These are phyloP conservation scores for Rhadina sibilatrix DNA, from an alignment of 2,113 vertebrate species.

Conservation along the genomic window DNA sequence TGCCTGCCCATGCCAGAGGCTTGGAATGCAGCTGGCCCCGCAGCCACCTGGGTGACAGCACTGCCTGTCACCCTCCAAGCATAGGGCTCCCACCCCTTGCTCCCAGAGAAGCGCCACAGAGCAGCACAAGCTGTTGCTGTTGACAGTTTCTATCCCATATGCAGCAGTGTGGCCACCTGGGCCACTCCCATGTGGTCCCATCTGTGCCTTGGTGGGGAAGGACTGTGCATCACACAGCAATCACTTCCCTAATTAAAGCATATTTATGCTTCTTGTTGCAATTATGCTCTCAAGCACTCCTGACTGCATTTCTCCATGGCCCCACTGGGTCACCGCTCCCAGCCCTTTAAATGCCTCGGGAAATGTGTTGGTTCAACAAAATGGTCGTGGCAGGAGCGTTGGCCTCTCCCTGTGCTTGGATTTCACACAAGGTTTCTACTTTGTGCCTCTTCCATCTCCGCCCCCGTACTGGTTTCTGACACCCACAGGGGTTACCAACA, in stretches of 20 bases:
- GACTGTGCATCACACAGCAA: neutral
- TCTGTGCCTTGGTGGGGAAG: neutral
- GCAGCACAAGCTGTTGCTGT: neutral
- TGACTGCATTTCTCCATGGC: neutral
- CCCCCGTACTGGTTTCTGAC: neutral
- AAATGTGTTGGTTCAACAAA: neutral
- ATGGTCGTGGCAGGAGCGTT: neutral
- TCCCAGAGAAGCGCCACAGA: neutral
- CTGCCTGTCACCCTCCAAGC: neutral
- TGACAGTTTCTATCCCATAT: neutral
- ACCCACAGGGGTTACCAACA: neutral
- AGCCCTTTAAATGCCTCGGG: accelerated
- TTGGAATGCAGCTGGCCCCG: neutral
- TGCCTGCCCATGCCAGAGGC: neutral
- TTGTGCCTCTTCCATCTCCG: neutral
- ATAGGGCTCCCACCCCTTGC: accelerated
- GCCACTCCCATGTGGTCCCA: neutral
- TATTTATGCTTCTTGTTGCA: neutral
- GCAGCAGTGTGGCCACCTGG: neutral
- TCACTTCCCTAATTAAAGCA: neutral
- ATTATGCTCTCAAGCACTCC: neutral
- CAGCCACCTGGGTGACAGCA: neutral
- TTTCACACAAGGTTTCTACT: neutral
- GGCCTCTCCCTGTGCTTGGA: neutral
- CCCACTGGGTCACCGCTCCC: neutral